phyloP scores from a whole-genome alignment of 2,888 invertebrate genomes.

The Harpalus rubripes region DNA sequence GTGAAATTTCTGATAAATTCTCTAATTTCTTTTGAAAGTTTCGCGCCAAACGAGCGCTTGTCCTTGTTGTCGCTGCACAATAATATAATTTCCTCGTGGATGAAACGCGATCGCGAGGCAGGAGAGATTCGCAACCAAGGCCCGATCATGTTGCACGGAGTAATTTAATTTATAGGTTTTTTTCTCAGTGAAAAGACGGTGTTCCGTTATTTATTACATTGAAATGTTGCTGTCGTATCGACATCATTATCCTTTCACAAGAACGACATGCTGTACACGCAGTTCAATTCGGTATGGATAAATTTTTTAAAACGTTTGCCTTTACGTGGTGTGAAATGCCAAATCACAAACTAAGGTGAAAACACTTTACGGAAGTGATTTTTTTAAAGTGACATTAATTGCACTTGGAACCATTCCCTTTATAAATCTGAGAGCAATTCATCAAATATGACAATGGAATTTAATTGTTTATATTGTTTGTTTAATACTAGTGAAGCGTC shows the following conservation, averaged over 20 bases:
- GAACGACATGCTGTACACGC: slow-evolving; percentile 50
- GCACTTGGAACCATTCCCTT: neutral
- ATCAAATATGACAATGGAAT: no score
- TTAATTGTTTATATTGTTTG: no score
- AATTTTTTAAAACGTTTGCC: slow-evolving; percentile 52
- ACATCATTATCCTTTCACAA: slow-evolving; percentile 60
- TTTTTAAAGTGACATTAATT: neutral
- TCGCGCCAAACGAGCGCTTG: neutral
- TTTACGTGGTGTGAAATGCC: slow-evolving; percentile 32
- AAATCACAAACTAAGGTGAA: slow-evolving; percentile 24
- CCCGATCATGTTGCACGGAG: slow-evolving; percentile 50
- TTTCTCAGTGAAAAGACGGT: slow-evolving; percentile 57
- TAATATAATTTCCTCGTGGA: neutral
- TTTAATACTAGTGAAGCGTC: no score
- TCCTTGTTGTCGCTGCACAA: neutral
- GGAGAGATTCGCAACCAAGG: slow-evolving; percentile 7
- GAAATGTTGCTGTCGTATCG: slow-evolving; percentile 62
- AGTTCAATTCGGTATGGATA: slow-evolving; percentile 30
- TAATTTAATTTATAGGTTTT: slow-evolving; percentile 64
- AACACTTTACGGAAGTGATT: neutral
- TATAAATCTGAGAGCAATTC: neutral
- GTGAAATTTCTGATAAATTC: no score
- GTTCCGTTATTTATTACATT: slow-evolving; percentile 65
- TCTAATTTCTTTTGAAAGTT: no score
- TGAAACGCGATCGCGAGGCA: neutral